phyloP scores from a whole-genome alignment of 2,113 vertebrate species.

The Isichthys henryi region DNA sequence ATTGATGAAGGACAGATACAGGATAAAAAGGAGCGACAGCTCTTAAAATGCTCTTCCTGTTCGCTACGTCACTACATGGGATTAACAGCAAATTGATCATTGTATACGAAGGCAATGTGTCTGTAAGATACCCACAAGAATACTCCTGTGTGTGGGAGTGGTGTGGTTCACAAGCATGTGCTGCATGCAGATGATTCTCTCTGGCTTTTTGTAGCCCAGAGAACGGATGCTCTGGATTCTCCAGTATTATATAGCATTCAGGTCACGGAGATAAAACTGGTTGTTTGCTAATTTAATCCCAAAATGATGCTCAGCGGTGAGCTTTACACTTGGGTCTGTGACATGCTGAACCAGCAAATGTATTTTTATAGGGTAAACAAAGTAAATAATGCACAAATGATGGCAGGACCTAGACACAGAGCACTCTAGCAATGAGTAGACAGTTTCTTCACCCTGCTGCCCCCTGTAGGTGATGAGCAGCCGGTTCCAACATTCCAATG shows the following conservation, averaged over 20 bases:
- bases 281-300: not conserved
- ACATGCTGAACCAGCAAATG: not conserved
- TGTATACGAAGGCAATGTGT: not conserved
- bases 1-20: not conserved
- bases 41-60: not conserved
- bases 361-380: not conserved
- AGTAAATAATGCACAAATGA: not conserved
- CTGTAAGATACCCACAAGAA: not conserved
- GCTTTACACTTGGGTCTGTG: not conserved
- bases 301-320: too few species aligned
- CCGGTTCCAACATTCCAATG: constrained; percentile 88
- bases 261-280: not conserved
- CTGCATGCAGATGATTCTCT: not conserved
- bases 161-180: not conserved
- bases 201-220: not conserved
- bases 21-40: not conserved
- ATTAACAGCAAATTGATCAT: not conserved
- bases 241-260: not conserved
- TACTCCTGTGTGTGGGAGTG: not conserved
- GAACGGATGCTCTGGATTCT: not conserved
- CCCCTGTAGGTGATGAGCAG: constrained; percentile 87
- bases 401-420: not conserved
- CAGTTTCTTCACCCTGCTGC: not conserved
- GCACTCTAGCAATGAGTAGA: not conserved
- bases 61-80: not conserved